Evolutionary conservation across 2,797 vertebrate species (phyloP), one percentile per base, ranked within the genome.

Genomic region (Mus minutoides): DNA sequence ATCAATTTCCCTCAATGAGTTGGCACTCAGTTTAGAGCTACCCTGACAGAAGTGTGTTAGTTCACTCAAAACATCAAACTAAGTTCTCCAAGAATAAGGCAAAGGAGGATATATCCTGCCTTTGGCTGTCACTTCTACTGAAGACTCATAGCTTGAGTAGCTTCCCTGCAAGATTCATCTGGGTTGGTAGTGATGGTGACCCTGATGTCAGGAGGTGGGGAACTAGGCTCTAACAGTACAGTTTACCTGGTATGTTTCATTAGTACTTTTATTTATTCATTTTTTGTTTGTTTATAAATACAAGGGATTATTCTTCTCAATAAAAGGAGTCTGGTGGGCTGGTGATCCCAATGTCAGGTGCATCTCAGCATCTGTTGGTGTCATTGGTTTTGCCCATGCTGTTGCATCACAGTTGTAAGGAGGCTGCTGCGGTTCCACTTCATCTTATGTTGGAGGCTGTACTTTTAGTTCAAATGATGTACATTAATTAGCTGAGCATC

Each of bases 401-500:
- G 24, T 62, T 29, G 7, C 9, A 29, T 62, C 60, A 26, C 24
- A 26, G 24, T 62, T 62, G 60, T 62, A 62, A 29, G 60, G 26
- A 62, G 24, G 3, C 60, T 62, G 60, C 60, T 29, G 24, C 24
- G 29, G 60, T 62, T 62, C 24, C 11, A 29, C 24, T 29, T 62
- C 60, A 62, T 62, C 24, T 62, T 26, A 29, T 29, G 60, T 12
- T 29, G 60, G 26, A 62, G 60, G 9, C 60, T 62, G 60, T 62
- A 62, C 24, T 26, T 62, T 94, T 56, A 64, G n/a, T 91, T 84
- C 82, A 87, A 92, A 60, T 46, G 49, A 69, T 8, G 4, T 79
- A 86, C 71, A 82, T 91, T 88, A 91, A 88, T 77, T 90, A 95
- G 40, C 34, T 34, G 71, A 82, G 46, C 40, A 43, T 79, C 10